These are phyloP conservation scores for Mastacembelus armatus DNA, from an alignment of 2,797 vertebrate species.

Conservation along the genomic window DNA sequence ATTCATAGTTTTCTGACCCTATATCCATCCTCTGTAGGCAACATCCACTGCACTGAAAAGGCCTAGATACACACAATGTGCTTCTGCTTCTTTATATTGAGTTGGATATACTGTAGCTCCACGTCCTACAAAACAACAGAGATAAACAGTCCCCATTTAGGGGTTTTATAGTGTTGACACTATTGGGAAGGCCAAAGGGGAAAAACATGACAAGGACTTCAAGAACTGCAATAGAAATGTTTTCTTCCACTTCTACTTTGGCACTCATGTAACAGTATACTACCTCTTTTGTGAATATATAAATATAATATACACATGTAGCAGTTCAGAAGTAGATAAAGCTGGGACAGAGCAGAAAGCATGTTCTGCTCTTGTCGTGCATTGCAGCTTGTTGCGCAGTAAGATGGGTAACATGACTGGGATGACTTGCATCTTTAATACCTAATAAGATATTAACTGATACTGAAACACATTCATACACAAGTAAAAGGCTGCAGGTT, in stretches of 20 bases:
- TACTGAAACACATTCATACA: constrained; percentile 56
- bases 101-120: constrained; percentile 42
- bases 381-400: constrained; percentile 63
- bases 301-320: constrained; percentile 70
- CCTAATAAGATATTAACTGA: constrained; percentile 44
- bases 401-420: constrained; percentile 21
- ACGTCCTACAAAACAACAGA: constrained; percentile 62
- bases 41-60: constrained; percentile 29
- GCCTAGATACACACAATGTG: constrained; percentile 32
- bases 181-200: constrained; percentile 39
- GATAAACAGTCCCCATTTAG: constrained; percentile 37
- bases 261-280: constrained; percentile 80
- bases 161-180: constrained; percentile 57
- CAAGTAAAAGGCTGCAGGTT: constrained; percentile 42
- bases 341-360: constrained; percentile 63
- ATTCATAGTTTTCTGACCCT: constrained; percentile 62
- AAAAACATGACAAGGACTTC: constrained; percentile 46
- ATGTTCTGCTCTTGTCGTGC: constrained; percentile 63
- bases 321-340: constrained; percentile 72
- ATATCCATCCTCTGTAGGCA: constrained; percentile 13
- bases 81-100: constrained; percentile 37
- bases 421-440: constrained; percentile 47
- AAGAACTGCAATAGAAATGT: constrained; percentile 67
- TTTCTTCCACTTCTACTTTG: constrained; percentile 77
- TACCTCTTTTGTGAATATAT: constrained; percentile 61